Base-by-base conservation (phyloP, 2,113 vertebrate species). In the Athene noctua region DNA sequence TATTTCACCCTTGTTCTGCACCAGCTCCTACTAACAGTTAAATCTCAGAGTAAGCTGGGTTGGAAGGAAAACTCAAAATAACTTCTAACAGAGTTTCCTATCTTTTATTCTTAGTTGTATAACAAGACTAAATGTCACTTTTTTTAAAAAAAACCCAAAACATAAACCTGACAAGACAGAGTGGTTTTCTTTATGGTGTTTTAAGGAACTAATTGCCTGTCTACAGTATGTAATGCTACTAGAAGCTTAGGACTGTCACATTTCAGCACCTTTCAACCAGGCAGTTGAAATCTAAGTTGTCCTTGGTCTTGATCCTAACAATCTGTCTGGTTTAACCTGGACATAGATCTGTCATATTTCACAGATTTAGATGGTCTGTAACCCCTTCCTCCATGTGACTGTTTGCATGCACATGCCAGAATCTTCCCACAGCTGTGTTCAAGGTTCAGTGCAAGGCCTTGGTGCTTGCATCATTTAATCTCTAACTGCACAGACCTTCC, bases 381-480 rank as follows among this genome's bases (percentile, higher is more conserved):
- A 68, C 84, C 83, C 77, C 70, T 95, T 95, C 42, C 18, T 95
- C 73, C 1, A 0, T 72, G 66, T 85, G 94, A 66, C 77, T 26
- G 19, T 83, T 86, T 61, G 55, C 61, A 80, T 57, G 71, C 0
- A 1, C 80, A 74, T 92, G 77, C 86, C 94, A 91, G 67, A 94
- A 86, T 79, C 83, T 77, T 93, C 80, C 86, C 86, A 89, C 86
- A 59, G 94, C 94, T 93, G 84, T 93, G 91, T 90, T 94, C 96
- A 96, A 86, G 97, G 96, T 97, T 97, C 97, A 97, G 62, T 86
- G 95, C 93, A 97, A 97, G 97, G 96, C 89, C 94, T 96, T 51
- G 22, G 63, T 67, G 63, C 63, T 90, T 73, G 96, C 78, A 80
- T 95, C 95, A 88, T 91, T 96, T 95, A 80, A 83, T 91, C 91